Percentiles rank a stretch among this genome's conserved stretches.
These are phyloP conservation scores for Rotaria sp. DNA, from an alignment of 2,888 invertebrate genomes.

Conservation along the genomic window DNA sequence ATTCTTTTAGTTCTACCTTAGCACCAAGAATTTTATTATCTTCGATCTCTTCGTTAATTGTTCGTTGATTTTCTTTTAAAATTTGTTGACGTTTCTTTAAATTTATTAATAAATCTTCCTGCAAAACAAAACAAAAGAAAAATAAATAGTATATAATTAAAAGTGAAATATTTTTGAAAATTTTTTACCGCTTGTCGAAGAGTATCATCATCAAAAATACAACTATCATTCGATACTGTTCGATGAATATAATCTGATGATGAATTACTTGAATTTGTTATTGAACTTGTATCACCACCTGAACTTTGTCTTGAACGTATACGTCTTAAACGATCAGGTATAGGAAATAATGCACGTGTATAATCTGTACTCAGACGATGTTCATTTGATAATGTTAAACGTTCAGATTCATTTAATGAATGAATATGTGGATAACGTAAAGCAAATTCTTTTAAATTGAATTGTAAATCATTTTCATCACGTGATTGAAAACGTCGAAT, in stretches of 20 bases:
- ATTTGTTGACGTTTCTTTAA: not conserved
- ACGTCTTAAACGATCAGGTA: not conserved
- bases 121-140: not conserved
- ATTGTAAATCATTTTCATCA: not conserved
- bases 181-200: not conserved
- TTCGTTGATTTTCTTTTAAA: slow-evolving; percentile 1
- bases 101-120: not conserved
- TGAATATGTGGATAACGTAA: not conserved
- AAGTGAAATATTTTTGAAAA: no score
- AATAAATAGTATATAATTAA: no score
- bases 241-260: slow-evolving; percentile 22
- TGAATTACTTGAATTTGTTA: not conserved
- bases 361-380: not conserved
- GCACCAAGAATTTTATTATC: not conserved
- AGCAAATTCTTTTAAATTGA: not conserved
- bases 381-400: not conserved
- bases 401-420: not conserved
- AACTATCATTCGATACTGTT: slow-evolving; percentile 23
- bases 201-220: not conserved
- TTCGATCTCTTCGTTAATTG: not conserved
- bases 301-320: not conserved
- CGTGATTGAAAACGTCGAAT: not conserved
- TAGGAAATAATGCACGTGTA: not conserved
- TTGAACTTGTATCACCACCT: not conserved
- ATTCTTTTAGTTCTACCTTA: not conserved